phyloP scores from a whole-genome alignment of 2,888 invertebrate species.

The Alcis repandata region DNA sequence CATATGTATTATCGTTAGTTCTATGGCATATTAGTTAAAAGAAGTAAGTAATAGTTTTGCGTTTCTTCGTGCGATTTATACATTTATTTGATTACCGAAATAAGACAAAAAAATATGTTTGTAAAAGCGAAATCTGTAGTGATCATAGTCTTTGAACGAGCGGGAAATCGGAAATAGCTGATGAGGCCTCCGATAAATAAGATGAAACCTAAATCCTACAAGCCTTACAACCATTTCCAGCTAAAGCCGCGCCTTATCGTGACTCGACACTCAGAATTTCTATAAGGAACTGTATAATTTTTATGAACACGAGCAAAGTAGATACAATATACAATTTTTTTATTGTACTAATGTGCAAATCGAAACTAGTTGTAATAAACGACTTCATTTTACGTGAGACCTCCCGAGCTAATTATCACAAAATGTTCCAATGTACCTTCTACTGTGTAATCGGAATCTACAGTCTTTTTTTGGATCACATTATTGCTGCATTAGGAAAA shows the following conservation, averaged over 20 bases:
- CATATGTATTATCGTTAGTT: too few species aligned
- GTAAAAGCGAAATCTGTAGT: not conserved
- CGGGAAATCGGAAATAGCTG: not conserved
- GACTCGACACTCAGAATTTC: conserved; percentile 2
- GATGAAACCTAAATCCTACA: conserved; percentile 11
- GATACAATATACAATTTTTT: too few species aligned
- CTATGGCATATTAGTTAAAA: too few species aligned
- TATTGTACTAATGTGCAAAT: too few species aligned
- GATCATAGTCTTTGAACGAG: not conserved
- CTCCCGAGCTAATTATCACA: too few species aligned
- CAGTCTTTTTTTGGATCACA: not conserved
- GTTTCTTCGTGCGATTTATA: too few species aligned
- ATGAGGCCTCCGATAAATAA: conserved; percentile 2
- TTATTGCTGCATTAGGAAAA: conserved; percentile 3
- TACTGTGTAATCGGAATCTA: not conserved
- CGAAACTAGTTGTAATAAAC: too few species aligned
- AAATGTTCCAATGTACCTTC: too few species aligned
- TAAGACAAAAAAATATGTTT: not conserved
- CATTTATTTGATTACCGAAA: too few species aligned
- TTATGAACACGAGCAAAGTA: not conserved
- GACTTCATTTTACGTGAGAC: too few species aligned
- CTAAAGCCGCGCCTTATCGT: conserved; percentile 9
- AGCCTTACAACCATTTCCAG: conserved; percentile 3
- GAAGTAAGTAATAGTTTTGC: too few species aligned
- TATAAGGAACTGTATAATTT: not conserved